phyloP scores from a whole-genome alignment of 1,140 invertebrate species.

The Lepidurus arcticus region DNA sequence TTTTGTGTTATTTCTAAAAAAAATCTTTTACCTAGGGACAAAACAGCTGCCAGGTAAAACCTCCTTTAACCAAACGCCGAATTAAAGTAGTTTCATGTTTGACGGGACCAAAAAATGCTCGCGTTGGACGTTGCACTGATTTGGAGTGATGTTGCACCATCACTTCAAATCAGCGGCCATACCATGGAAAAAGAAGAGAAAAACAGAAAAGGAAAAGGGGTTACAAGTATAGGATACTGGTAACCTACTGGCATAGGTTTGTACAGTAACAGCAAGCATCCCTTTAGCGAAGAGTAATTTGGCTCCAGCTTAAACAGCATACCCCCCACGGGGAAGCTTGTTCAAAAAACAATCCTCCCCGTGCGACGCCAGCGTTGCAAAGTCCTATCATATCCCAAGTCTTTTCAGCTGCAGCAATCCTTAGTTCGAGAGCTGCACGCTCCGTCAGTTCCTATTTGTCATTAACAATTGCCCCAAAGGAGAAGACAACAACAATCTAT shows the following conservation, averaged over 20 bases:
- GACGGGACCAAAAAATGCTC: background rate
- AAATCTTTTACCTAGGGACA: background rate
- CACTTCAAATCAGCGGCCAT: background rate
- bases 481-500: background rate
- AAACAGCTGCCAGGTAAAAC: background rate
- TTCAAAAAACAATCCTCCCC: too few species aligned
- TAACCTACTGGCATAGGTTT: background rate
- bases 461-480: background rate
- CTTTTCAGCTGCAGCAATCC: too few species aligned
- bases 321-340: too few species aligned
- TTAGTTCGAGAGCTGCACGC: background rate
- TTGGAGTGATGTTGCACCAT: background rate
- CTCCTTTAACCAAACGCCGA: background rate
- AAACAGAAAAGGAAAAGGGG: background rate
- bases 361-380: too few species aligned
- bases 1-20: background rate
- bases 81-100: background rate
- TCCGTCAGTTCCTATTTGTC: slow-evolving; percentile 15
- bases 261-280: background rate
- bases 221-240: background rate
- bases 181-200: background rate
- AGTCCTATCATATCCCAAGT: too few species aligned
- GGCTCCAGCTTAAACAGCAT: too few species aligned
- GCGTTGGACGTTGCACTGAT: background rate
- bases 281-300: background rate